Evolutionary conservation across 2,888 invertebrate species (phyloP).

Genomic region (Agrilus biguttatus): DNA sequence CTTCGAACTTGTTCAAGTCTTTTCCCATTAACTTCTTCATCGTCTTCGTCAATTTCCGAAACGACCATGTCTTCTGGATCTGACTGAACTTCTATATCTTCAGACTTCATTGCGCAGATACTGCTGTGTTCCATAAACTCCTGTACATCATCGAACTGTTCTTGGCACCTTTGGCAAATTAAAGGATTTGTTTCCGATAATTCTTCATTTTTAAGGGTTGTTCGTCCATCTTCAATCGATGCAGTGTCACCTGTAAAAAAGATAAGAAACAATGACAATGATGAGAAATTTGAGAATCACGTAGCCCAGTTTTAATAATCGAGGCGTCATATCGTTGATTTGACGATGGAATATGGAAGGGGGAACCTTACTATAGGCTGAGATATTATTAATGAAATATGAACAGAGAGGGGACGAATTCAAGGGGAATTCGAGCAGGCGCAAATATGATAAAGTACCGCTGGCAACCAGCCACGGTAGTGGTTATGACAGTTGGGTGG

Average conservation of each 20-base stretch:
- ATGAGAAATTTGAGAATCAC: too few species aligned
- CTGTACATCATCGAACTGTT: slow-evolving; percentile 47
- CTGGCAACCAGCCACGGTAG: slow-evolving; percentile 45
- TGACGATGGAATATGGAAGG: too few species aligned
- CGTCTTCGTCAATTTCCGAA: slow-evolving; percentile 53
- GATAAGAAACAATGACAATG: slow-evolving; percentile 14
- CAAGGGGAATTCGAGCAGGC: slow-evolving; percentile 24
- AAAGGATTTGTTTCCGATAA: slow-evolving; percentile 29
- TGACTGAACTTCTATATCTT: slow-evolving; percentile 52
- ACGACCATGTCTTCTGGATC: slow-evolving; percentile 62
- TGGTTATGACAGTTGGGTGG: slow-evolving; percentile 59
- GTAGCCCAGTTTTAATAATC: too few species aligned
- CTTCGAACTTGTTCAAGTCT: slow-evolving; percentile 53
- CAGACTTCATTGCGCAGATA: slow-evolving; percentile 45
- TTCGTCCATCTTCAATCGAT: slow-evolving; percentile 9
- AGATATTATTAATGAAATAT: slow-evolving; percentile 37
- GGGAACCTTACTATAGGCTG: slow-evolving; percentile 25
- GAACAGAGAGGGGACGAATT: slow-evolving; percentile 24
- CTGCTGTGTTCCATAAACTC: slow-evolving; percentile 49
- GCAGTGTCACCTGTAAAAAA: slow-evolving; percentile 12
- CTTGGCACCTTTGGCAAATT: slow-evolving; percentile 51
- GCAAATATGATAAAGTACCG: slow-evolving; percentile 30
- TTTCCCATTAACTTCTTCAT: slow-evolving; percentile 45
- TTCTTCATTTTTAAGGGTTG: slow-evolving; percentile 14
- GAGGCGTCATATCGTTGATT: too few species aligned